Base-by-base conservation (phyloP, 2,888 invertebrate genomes). In the Scaptomyza caliginosa region DNA sequence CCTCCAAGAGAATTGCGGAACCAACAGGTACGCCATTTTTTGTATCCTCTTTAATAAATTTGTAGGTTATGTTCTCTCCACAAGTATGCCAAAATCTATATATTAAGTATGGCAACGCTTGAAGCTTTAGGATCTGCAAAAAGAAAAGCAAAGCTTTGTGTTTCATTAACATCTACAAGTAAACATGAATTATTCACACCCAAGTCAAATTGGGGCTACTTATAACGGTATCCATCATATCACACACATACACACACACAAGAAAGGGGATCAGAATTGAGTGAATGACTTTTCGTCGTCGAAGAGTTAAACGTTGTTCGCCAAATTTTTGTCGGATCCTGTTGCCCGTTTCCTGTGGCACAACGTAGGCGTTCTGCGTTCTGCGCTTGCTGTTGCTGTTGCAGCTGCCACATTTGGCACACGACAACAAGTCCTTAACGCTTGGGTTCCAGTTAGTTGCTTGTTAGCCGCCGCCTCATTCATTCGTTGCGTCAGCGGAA, bases 1-100 rank as follows among this genome's bases (percentile, higher is more conserved):
- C 64, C 77, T 28, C 74, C 76, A 72, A 80, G 89, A 86, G 88
- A 88, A 80, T 88, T 88, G 88, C 89, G 80, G 88, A 88, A 80
- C 88, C 89, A 86, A 88, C 83, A 88, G 89, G 88, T 88, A 87
- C 67, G 64, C 63, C 11, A 28, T 28, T 28, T 28, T 28, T 28
- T 24, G 1, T n/a, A n/a, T n/a, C n/a, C n/a, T n/a, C n/a, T n/a
- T n/a, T n/a, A n/a, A n/a, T n/a, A n/a, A n/a, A n/a, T n/a, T n/a
- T n/a, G n/a, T n/a, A n/a, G n/a, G n/a, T n/a, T n/a, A n/a, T n/a
- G n/a, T n/a, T n/a, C n/a, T n/a, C n/a, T n/a, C n/a, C n/a, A n/a
- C n/a, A n/a, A n/a, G n/a, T n/a, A n/a, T n/a, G n/a, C n/a, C n/a
- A n/a, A n/a, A n/a, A n/a, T n/a, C n/a, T n/a, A n/a, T n/a, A n/a